These are phyloP conservation scores for Dreissena polymorpha DNA, from an alignment of 1,140 invertebrate genomes.

Conservation along the genomic window DNA sequence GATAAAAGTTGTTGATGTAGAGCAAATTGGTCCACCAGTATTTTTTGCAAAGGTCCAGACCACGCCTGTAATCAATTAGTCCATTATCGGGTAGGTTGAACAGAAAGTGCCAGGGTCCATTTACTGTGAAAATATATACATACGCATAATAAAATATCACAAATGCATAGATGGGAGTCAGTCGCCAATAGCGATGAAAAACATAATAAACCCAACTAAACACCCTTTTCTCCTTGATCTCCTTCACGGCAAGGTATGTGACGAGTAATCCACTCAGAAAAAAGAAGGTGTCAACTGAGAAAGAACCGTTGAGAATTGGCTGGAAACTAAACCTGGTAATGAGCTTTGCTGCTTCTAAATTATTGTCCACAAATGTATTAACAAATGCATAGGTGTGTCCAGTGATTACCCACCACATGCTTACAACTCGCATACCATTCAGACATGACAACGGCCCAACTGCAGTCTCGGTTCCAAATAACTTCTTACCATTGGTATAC, in stretches of 20 bases:
- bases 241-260: conserved; percentile 81
- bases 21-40: conserved; percentile 92
- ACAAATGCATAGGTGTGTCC: conserved; percentile 85
- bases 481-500: conserved; percentile 54
- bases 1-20: conserved; percentile 89
- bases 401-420: conserved; percentile 95
- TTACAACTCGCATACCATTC: conserved; percentile 83
- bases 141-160: conserved; percentile 88
- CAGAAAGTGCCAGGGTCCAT: conserved; percentile 79
- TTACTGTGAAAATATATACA: conserved; percentile 84
- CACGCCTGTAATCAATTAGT: neutral
- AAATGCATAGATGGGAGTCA: conserved; percentile 91
- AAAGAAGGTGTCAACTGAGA: conserved; percentile 72
- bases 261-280: conserved; percentile 82
- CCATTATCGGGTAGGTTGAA: conserved; percentile 31
- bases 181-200: conserved; percentile 75
- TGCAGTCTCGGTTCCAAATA: conserved; percentile 57
- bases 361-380: conserved; percentile 45
- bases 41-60: conserved; percentile 80
- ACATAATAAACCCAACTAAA: conserved; percentile 73
- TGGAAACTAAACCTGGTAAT: conserved; percentile 62
- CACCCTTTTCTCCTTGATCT: conserved; percentile 77
- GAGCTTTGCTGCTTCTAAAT: conserved; percentile 24
- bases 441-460: conserved; percentile 53
- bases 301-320: conserved; percentile 66